Evolutionary conservation across 1,140 invertebrate genomes (phyloP).

Genomic region (Apis cerana): DNA sequence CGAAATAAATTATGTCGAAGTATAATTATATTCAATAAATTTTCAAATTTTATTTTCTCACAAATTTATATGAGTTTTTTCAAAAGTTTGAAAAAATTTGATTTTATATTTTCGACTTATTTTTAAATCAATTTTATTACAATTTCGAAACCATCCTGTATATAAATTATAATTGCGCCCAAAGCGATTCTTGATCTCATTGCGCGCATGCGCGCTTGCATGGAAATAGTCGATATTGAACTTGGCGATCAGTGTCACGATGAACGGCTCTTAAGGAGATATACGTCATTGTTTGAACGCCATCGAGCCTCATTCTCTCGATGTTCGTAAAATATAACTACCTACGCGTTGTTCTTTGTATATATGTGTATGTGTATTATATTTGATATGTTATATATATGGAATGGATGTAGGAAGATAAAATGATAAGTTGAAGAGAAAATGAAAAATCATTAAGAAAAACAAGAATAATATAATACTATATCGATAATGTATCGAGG

Average conservation of each 20-base stretch:
- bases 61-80: too few species aligned
- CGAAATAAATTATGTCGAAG: too few species aligned
- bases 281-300: conserved; percentile 18
- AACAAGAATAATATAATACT: conserved; percentile 14
- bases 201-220: neutral
- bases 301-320: neutral
- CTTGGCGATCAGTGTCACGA: conserved; percentile 37
- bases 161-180: conserved; percentile 3
- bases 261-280: conserved; percentile 33
- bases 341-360: neutral
- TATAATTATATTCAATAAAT: too few species aligned
- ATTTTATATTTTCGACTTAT: too few species aligned
- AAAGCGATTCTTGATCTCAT: conserved; percentile 17
- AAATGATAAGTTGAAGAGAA: neutral
- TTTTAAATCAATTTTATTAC: too few species aligned
- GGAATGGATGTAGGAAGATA: too few species aligned
- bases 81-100: too few species aligned
- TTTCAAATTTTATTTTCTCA: too few species aligned
- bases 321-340: conserved; percentile 23
- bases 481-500: neutral
- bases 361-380: too few species aligned
- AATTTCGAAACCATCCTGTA: too few species aligned
- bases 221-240: conserved; percentile 36
- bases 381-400: neutral
- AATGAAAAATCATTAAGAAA: conserved; percentile 24